These are phyloP conservation scores for Monoplex corrugatus DNA, from an alignment of 2,888 invertebrate species.

Conservation along the genomic window DNA sequence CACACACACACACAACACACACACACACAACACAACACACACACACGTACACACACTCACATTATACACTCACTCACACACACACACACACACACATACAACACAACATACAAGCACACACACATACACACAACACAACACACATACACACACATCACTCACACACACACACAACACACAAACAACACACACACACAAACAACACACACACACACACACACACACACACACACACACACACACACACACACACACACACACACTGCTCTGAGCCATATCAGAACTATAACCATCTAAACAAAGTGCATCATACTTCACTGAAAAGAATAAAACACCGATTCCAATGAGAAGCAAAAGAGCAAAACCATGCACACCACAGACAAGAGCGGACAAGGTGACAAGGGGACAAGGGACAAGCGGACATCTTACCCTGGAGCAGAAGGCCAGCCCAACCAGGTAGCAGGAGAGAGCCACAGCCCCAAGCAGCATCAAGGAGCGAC, in stretches of 20 bases:
- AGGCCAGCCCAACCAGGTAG: conserved; percentile 80
- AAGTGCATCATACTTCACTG: too few species aligned
- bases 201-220: not conserved
- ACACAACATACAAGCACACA: not conserved
- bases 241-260: not conserved
- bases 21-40: not conserved
- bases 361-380: too few species aligned
- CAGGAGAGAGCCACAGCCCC: conserved; percentile 76
- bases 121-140: not conserved
- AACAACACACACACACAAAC: not conserved
- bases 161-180: not conserved
- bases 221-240: not conserved
- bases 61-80: not conserved
- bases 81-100: not conserved
- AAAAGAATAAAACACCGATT: too few species aligned
- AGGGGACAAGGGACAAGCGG: too few species aligned
- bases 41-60: not conserved
- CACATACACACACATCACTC: not conserved
- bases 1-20: not conserved
- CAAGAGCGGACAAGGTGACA: too few species aligned
- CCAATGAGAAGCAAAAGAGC: too few species aligned
- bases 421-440: conserved; percentile 73
- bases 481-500: conserved; percentile 77
- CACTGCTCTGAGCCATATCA: not conserved
- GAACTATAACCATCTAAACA: too few species aligned